Base-by-base conservation (phyloP, 2,797 vertebrate species). In the Perodicticus potto region DNA sequence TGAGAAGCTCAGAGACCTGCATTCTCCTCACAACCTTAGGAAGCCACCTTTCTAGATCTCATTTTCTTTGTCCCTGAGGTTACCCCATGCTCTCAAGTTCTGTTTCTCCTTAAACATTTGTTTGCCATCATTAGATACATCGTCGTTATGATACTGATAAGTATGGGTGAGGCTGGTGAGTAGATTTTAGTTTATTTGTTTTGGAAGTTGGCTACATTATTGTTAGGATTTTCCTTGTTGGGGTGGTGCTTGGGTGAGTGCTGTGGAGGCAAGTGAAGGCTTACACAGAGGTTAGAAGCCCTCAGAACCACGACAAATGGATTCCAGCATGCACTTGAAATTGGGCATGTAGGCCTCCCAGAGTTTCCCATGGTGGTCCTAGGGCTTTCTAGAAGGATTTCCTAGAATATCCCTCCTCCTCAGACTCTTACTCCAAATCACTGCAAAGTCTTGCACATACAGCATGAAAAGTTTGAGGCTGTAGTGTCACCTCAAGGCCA, bases 101-200 rank as follows among this genome's bases (percentile, higher is more conserved):
- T 91, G 11, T 89, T 93, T 83, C 32, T 97, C 78, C 85, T 86
- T 37, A 73, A 94, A 53, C 53, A 63, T 89, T 78, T 91, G 78
- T 96, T 96, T 85, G 78, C 86, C 27, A 3, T 94, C 91, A 57
- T 78, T 81, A 81, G 80, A 70, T 74, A 57, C 4, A 3, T 95
- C 37, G 61, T 74, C 89, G 61, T 95, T 94, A 57, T 37, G 81
- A 70, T 73, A 86, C 45, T 69, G 81, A 49, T 94, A 74, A 80
- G 37, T 76, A 27, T 88, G 85, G 96, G 94, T 77, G 95, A 61
- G 95, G 81, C 93, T 76, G 17, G 5, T 37, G 40, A 94, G 76
- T 86, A 90, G 63, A 94, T 88, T 93, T 91, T 37, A 90, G 77
- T 95, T 96, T 91, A 74, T 96, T 97, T 97, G 91, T 94, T 94